These are phyloP conservation scores for Tiliacea aurago DNA, from an alignment of 2,888 invertebrate species.

Conservation along the genomic window DNA sequence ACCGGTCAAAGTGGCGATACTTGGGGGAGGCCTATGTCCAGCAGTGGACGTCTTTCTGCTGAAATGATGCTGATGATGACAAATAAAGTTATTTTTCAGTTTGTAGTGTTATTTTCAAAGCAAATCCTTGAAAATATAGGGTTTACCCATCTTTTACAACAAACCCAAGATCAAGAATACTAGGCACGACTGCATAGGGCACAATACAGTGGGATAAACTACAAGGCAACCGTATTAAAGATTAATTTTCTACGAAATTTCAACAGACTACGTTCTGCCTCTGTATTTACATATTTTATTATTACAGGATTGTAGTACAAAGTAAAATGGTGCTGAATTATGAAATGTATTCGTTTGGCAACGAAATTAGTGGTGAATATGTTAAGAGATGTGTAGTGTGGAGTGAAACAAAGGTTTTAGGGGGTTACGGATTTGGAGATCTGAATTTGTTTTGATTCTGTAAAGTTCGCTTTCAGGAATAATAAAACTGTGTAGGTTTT, in stretches of 20 bases:
- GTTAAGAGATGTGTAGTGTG: slow-evolving; percentile 2
- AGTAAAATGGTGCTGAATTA: slow-evolving; percentile 32
- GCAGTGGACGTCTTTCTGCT: too few species aligned
- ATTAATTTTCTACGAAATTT: slow-evolving; percentile 12
- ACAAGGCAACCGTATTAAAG: not conserved
- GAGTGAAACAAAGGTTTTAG: slow-evolving; percentile 1
- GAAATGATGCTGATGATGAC: too few species aligned
- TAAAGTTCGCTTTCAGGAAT: not conserved
- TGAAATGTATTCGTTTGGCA: slow-evolving; percentile 23
- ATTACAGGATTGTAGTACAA: slow-evolving; percentile 10
- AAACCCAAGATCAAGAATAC: not conserved
- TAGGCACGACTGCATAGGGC: not conserved
- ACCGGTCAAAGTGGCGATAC: too few species aligned
- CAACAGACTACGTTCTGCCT: not conserved
- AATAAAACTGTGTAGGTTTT: not conserved
- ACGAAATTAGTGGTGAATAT: slow-evolving; percentile 46
- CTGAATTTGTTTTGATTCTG: not conserved
- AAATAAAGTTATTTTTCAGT: too few species aligned
- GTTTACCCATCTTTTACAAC: not conserved
- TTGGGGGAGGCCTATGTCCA: too few species aligned
- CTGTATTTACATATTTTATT: slow-evolving; percentile 30
- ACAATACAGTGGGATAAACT: not conserved
- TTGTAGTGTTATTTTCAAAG: too few species aligned
- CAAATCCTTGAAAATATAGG: slow-evolving; percentile 8
- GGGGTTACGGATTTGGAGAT: not conserved